Percentiles rank a stretch among this genome's conserved stretches.
These are phyloP conservation scores for Peucedramus taeniatus DNA, from an alignment of 2,113 vertebrate genomes.

Conservation along the genomic window DNA sequence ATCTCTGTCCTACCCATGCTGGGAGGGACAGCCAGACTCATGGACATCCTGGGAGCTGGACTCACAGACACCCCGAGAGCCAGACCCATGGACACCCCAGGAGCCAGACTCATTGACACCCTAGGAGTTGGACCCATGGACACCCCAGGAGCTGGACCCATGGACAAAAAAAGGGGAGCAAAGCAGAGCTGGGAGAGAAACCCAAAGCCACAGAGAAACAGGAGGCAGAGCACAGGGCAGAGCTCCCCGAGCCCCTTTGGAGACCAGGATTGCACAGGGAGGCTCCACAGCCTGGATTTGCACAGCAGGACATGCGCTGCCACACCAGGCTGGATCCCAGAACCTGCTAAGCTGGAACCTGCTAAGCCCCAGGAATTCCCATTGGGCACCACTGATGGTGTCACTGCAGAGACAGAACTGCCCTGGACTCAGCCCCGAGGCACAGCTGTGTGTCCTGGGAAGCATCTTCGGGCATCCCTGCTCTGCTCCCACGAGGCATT, in stretches of 20 bases:
- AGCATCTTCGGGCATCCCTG: background rate
- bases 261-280: background rate
- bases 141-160: background rate
- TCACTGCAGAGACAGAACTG: background rate
- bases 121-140: background rate
- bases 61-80: background rate
- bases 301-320: background rate
- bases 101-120: rapidly evolving
- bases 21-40: background rate
- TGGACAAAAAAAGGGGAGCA: rapidly evolving
- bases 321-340: background rate
- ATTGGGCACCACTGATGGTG: background rate
- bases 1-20: rapidly evolving
- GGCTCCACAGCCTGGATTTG: background rate
- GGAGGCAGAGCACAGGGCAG: background rate
- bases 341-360: background rate
- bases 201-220: background rate
- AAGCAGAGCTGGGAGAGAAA: background rate
- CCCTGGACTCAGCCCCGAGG: background rate
- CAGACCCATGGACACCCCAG: rapidly evolving
- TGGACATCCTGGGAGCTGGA: rapidly evolving
- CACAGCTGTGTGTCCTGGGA: background rate
- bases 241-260: background rate
- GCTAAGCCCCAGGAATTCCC: background rate
- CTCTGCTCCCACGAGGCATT: background rate